These are phyloP conservation scores for Desmophyllum pertusum DNA, from an alignment of 92 coral and sea anemone species.

Conservation along the genomic window DNA sequence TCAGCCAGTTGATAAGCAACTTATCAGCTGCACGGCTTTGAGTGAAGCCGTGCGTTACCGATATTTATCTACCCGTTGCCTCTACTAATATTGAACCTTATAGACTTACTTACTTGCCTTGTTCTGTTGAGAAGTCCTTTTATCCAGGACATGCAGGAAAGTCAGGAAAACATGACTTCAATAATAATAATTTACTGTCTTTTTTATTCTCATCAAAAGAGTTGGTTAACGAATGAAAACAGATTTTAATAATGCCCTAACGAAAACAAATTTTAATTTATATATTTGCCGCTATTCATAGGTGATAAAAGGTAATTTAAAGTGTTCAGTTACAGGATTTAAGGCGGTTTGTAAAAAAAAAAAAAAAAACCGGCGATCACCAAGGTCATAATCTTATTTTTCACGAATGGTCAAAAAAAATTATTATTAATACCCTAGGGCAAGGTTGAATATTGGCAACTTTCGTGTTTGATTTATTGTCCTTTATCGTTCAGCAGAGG, in stretches of 20 bases:
- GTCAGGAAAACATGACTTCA: neutral
- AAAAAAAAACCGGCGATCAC: neutral
- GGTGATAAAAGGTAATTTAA: conserved; percentile 40
- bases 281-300: conserved; percentile 34
- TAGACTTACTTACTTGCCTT: neutral
- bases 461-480: conserved; percentile 1
- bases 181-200: neutral
- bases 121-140: neutral
- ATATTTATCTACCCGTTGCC: conserved; percentile 30
- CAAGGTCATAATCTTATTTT: conserved; percentile 1
- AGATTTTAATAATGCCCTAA: conserved; percentile 11
- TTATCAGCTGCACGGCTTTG: conserved; percentile 47
- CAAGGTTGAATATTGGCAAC: neutral
- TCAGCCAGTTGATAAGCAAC: conserved; percentile 28
- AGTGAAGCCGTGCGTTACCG: conserved; percentile 47
- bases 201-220: conserved; percentile 3
- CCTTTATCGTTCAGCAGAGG: conserved; percentile 17
- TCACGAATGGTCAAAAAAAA: neutral
- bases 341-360: conserved; percentile 19
- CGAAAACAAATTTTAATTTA: conserved; percentile 21
- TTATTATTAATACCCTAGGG: neutral
- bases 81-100: neutral
- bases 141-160: no score
- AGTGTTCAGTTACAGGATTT: conserved; percentile 23
- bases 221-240: conserved; percentile 27